Base-by-base conservation (phyloP, 2,113 vertebrate genomes). In the Serilophus lunatus region DNA sequence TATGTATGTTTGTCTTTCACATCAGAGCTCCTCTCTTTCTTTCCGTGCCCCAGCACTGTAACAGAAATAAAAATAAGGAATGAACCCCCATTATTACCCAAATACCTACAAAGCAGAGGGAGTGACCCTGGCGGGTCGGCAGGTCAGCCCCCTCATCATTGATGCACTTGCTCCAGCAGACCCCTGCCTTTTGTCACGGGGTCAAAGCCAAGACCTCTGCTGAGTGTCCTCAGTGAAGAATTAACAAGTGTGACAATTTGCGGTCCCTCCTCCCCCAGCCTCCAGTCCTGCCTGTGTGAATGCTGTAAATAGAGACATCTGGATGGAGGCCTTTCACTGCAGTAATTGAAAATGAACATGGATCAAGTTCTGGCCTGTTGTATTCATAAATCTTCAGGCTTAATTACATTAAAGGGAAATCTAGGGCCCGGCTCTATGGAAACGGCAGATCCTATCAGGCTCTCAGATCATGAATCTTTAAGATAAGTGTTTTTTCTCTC, bases 391-490 rank as follows among this genome's bases (percentile, higher is more conserved):
- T 99, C 99, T 99, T 98, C 97, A 97, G 93, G 96, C 97, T 98
- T 99, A 99, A 99, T 99, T 99, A 98, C 98, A 99, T 99, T 99
- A 99, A 98, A 98, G 98, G 96, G 98, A 98, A 98, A 98, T 98
- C 98, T 98, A 98, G 98, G 98, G 98, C 98, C 97, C 36, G 85
- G 98, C 98, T 96, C 98, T 98, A 98, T 98, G 98, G 98, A 99
- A 99, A 99, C 98, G 84, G 98, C 97, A 98, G 98, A 96, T 97
- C 98, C 98, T 99, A 99, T 99, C 98, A 23, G 97, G 97, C 93
- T 97, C 96, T 98, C 98, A 97, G 97, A 99, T 99, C 97, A 97
- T 98, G 98, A 98, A 98, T 98, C 97, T 98, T 98, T 97, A 95
- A 97, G 96, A 97, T 96, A 98, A 98, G 98, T 98, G 97, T 84